Base-by-base conservation (phyloP, 2,797 vertebrate genomes). In the Podargus strigoides region DNA sequence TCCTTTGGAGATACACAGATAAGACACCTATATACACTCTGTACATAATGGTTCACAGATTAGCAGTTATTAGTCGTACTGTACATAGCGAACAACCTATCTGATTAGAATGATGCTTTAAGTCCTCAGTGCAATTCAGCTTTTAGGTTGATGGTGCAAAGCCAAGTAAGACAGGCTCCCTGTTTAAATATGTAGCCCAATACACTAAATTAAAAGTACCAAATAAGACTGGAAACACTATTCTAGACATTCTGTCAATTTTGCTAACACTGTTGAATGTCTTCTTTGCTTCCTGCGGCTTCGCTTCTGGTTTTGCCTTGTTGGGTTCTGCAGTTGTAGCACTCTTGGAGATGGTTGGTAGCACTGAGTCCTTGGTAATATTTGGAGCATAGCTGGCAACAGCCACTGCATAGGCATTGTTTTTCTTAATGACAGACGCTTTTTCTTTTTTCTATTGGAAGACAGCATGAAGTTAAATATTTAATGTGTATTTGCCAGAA, bases 241-340 rank as follows among this genome's bases (percentile, higher is more conserved):
- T 98, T 97, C 99, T 98, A 92, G 99, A 99, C 98, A 99, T 99
- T 98, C 99, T 98, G 98, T 99, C 99, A 79, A 99, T 99, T 98
- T 99, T 99, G 98, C 99, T 99, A 86, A 99, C 99, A 24, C 99
- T 99, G 98, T 99, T 99, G 98, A 99, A 99, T 22, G 99, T 99
- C 98, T 99, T 99, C 98, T 99, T 99, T 94, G 98, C 98, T 78
- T 99, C 99, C 0, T 97, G 98, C 37, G 97, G 98, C 96, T 98
- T 99, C 2, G 97, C 97, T 69, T 98, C 98, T 1, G 98, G 98
- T 67, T 98, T 98, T 93, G 97, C 97, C 95, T 98, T 98, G 97
- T 97, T 98, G 62, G 98, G 97, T 68, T 99, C 98, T 47, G 97
- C 95, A 12, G 98, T 97, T 55, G 98, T 98, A 34, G 98, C 98